Percentiles rank a stretch among this genome's conserved stretches.
Evolutionary conservation across 2,888 invertebrate species (phyloP).

Genomic region (Mythimna vitellina): DNA sequence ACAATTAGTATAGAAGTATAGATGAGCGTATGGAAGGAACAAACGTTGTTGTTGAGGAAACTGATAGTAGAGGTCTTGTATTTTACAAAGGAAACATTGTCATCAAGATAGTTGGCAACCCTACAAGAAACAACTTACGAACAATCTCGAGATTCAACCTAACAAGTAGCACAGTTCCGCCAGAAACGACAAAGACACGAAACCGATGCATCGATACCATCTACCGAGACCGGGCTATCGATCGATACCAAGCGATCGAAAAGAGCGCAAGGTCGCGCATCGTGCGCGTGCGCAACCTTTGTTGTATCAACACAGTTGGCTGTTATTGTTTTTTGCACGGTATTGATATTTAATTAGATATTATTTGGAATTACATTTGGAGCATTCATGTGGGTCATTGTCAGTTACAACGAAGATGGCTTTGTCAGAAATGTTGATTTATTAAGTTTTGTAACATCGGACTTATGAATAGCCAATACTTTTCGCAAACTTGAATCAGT

Average conservation of each 20-base stretch:
- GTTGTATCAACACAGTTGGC: slow-evolving; percentile 70
- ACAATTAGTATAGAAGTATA: no score
- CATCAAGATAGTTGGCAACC: slow-evolving; percentile 36
- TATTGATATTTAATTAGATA: slow-evolving; percentile 63
- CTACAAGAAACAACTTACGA: slow-evolving; percentile 33
- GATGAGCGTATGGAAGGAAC: background rate
- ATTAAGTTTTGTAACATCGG: slow-evolving; percentile 13
- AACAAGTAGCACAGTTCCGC: slow-evolving; percentile 55
- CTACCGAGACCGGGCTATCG: slow-evolving; percentile 49
- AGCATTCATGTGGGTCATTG: slow-evolving; percentile 58
- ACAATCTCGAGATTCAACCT: slow-evolving; percentile 43
- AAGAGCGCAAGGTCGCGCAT: slow-evolving; percentile 81
- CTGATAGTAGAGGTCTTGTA: background rate
- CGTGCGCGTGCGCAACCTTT: slow-evolving; percentile 73
- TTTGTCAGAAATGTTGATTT: slow-evolving; percentile 33
- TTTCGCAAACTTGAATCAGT: background rate
- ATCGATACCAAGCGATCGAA: slow-evolving; percentile 63
- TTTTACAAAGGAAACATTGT: background rate
- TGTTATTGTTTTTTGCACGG: slow-evolving; percentile 63
- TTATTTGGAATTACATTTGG: slow-evolving; percentile 55
- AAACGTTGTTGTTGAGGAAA: no score
- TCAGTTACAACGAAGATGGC: slow-evolving; percentile 43
- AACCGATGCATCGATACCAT: slow-evolving; percentile 59
- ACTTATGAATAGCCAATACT: slow-evolving; percentile 6
- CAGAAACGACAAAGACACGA: slow-evolving; percentile 55